These are phyloP conservation scores for Lasius fuliginosus DNA, from an alignment of 2,888 invertebrate genomes.

Conservation along the genomic window DNA sequence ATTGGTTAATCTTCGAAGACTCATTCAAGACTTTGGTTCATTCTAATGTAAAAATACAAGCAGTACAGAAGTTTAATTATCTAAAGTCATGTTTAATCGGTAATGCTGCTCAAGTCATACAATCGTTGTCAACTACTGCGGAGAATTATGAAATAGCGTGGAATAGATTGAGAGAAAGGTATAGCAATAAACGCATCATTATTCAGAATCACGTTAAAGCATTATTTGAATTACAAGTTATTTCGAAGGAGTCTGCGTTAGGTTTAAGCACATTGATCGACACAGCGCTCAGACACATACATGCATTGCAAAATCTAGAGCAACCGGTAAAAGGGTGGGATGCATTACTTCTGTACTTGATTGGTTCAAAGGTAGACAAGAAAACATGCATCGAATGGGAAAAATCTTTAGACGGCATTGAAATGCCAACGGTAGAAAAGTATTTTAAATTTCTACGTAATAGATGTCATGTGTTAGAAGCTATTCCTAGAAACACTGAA, in stretches of 20 bases:
- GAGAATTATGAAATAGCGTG: constrained; percentile 27
- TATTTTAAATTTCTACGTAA: not conserved
- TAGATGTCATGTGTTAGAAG: not conserved
- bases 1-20: not conserved
- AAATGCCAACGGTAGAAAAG: not conserved
- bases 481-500: not conserved
- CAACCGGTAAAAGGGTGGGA: not conserved
- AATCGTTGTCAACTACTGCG: not conserved
- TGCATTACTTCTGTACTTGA: constrained; percentile 8
- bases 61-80: not conserved
- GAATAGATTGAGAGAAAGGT: not conserved
- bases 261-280: not conserved
- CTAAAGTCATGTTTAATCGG: not conserved
- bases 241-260: not conserved
- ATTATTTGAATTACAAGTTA: not conserved
- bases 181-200: constrained; percentile 16
- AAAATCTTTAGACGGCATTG: not conserved
- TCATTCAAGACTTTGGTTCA: not conserved
- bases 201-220: constrained; percentile 18
- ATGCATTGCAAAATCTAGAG: not conserved
- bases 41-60: not conserved
- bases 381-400: not conserved
- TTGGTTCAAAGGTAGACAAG: constrained; percentile 17
- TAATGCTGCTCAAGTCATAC: not conserved
- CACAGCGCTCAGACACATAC: not conserved